Evolutionary conservation across 2,888 invertebrate genomes (phyloP).

Genomic region (Eulithis prunata): DNA sequence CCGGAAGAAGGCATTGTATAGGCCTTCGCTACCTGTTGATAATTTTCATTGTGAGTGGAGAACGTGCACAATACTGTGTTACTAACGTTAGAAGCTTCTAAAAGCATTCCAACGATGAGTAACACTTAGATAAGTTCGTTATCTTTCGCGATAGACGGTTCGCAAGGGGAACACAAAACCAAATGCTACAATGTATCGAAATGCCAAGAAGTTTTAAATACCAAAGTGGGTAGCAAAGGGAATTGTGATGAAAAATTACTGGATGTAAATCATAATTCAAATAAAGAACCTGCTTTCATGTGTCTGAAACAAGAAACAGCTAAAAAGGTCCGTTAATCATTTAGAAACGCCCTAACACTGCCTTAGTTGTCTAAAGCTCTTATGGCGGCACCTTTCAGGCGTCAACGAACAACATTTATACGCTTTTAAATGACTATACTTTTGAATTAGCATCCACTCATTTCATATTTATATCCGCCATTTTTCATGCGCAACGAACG

Average conservation of each 20-base stretch:
- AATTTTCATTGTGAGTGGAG: constrained; percentile 72
- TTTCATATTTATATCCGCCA: constrained; percentile 72
- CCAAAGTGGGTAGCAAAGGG: neutral
- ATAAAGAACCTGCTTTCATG: constrained; percentile 29
- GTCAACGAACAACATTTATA: constrained; percentile 53
- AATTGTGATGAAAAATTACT: too few relatives aligned
- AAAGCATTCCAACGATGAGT: constrained; percentile 72
- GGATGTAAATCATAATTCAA: constrained; percentile 25
- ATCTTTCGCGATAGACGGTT: constrained; percentile 47
- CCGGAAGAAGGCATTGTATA: constrained; percentile 79
- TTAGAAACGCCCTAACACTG: constrained; percentile 30
- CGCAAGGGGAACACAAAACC: constrained; percentile 19
- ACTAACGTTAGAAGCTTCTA: constrained; percentile 59
- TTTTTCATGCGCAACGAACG: constrained; percentile 73
- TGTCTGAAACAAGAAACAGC: constrained; percentile 24
- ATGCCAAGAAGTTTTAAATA: constrained; percentile 21
- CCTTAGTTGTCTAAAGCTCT: constrained; percentile 47
- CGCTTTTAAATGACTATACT: constrained; percentile 62
- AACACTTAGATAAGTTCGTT: constrained; percentile 49
- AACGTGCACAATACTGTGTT: constrained; percentile 66
- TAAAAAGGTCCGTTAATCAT: constrained; percentile 37
- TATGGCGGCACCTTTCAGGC: constrained; percentile 54
- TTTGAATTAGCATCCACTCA: constrained; percentile 72
- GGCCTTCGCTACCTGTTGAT: constrained; percentile 80
- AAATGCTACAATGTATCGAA: constrained; percentile 31